These are phyloP conservation scores for Luperina testacea DNA, from an alignment of 2,888 invertebrate species.

Conservation along the genomic window DNA sequence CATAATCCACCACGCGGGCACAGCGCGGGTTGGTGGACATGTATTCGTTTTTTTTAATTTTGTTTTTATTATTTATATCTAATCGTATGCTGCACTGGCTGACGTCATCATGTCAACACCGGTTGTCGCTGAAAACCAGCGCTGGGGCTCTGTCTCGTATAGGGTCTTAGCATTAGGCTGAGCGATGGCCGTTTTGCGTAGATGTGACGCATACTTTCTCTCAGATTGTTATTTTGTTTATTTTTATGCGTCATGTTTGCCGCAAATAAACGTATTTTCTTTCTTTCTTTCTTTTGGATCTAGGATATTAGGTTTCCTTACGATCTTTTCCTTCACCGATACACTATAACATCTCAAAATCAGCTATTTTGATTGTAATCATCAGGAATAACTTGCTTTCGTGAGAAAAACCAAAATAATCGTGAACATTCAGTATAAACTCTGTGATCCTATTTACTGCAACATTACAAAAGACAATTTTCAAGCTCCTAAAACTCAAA, in stretches of 20 bases:
- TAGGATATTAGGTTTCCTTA: background rate
- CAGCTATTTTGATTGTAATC: background rate
- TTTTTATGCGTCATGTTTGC: no score
- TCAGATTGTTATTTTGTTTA: no score
- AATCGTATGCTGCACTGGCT: no score
- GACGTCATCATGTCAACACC: no score
- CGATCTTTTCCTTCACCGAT: background rate
- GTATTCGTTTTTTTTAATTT: background rate
- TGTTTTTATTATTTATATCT: no score
- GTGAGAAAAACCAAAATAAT: background rate
- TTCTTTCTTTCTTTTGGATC: background rate
- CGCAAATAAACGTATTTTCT: no score
- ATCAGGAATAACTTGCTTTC: background rate
- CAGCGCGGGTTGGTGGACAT: background rate
- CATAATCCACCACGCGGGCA: background rate
- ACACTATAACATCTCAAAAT: background rate
- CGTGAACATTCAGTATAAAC: background rate
- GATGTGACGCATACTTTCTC: no score
- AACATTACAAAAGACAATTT: background rate
- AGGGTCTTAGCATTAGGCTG: no score
- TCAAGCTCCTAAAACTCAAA: constrained; percentile 4
- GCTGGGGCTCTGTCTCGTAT: no score
- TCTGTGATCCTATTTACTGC: background rate
- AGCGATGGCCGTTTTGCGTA: no score
- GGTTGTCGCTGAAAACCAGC: no score